Evolutionary conservation across 2,113 vertebrate genomes (phyloP).

Genomic region (Scopus umbretta): DNA sequence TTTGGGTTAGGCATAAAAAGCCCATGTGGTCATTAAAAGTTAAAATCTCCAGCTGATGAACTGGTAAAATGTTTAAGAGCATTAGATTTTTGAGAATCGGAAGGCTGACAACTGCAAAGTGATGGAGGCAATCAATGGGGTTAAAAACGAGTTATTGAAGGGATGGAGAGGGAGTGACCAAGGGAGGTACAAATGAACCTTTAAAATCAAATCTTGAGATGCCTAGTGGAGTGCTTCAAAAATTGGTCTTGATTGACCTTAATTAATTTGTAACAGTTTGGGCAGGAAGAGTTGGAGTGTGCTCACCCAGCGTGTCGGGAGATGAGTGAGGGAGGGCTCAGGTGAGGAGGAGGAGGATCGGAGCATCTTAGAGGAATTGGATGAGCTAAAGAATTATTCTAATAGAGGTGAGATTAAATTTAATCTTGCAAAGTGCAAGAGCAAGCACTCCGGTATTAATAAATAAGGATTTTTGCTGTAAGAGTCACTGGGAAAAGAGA

Average conservation of each 20-base stretch:
- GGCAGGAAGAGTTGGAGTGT: neutral
- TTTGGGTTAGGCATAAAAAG: fast-evolving
- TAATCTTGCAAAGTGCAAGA: neutral
- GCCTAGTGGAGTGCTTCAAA: neutral
- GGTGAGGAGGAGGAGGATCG: neutral
- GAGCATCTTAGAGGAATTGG: neutral
- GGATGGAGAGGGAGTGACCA: neutral
- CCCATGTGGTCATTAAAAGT: neutral
- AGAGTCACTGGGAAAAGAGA: neutral
- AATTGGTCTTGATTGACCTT: neutral
- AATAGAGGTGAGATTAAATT: neutral
- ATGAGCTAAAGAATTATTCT: neutral
- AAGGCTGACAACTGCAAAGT: neutral
- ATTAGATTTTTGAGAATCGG: neutral
- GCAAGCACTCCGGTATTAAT: neutral
- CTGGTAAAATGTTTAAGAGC: neutral
- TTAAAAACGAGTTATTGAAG: neutral
- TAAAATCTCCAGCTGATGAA: neutral
- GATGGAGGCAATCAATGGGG: neutral
- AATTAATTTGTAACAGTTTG: neutral
- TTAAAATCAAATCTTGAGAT: neutral
- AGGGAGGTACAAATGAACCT: neutral
- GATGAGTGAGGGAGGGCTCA: neutral
- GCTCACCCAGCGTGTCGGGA: neutral
- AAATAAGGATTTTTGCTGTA: neutral